phyloP scores from a whole-genome alignment of 2,888 invertebrate species.

The Allophyes oxyacanthae region DNA sequence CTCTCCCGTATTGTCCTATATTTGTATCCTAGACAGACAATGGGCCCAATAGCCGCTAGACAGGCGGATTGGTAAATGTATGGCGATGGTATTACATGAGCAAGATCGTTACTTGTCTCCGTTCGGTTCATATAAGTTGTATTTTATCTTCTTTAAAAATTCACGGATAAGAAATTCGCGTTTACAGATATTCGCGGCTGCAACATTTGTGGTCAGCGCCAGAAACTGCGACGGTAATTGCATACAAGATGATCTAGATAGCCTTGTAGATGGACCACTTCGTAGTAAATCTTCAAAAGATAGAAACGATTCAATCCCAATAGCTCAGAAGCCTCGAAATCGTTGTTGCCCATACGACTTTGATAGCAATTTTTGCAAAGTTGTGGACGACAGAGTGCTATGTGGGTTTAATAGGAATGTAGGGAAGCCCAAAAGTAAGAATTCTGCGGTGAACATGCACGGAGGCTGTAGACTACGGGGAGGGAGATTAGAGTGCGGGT shows the following conservation, averaged over 20 bases:
- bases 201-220: slow-evolving; percentile 39
- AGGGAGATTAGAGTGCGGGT: slow-evolving; percentile 80
- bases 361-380: slow-evolving; percentile 68
- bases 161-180: slow-evolving; percentile 23
- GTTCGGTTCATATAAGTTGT: too few species aligned
- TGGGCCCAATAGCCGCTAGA: too few species aligned
- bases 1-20: too few species aligned
- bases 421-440: slow-evolving; percentile 59
- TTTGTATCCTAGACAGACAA: too few species aligned
- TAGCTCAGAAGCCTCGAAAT: background rate
- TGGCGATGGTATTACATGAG: too few species aligned
- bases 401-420: slow-evolving; percentile 78
- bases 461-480: slow-evolving; percentile 72
- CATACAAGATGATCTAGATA: slow-evolving; percentile 17
- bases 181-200: slow-evolving; percentile 60
- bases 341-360: slow-evolving; percentile 62
- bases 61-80: too few species aligned
- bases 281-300: slow-evolving; percentile 1
- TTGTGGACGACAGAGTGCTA: slow-evolving; percentile 72
- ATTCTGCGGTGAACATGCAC: slow-evolving; percentile 48
- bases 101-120: too few species aligned
- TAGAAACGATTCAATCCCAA: background rate
- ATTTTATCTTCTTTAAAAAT: too few species aligned
- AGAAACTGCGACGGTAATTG: slow-evolving; percentile 31
- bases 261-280: slow-evolving; percentile 7